Evolutionary conservation across 2,888 invertebrate genomes (phyloP).

Genomic region (Mesochorus sp.): DNA sequence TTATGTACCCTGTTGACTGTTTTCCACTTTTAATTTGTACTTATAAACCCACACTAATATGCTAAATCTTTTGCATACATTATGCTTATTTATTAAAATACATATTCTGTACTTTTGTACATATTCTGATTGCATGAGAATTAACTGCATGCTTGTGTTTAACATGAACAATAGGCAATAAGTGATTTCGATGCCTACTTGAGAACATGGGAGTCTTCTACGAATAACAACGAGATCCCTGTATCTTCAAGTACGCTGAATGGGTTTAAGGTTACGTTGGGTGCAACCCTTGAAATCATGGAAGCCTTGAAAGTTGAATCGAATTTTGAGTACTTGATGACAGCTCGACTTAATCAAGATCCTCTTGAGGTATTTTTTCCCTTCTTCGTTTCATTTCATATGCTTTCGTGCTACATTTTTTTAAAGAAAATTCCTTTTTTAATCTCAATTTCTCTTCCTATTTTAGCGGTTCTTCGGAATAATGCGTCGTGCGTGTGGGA

Average conservation of each 20-base stretch:
- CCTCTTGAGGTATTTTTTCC: constrained; percentile 9
- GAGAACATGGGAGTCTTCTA: neutral
- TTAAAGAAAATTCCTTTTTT: too few species aligned
- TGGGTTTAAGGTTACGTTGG: constrained; percentile 12
- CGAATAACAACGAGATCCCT: neutral
- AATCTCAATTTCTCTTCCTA: too few species aligned
- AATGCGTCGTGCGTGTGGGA: constrained; percentile 59
- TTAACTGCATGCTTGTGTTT: neutral
- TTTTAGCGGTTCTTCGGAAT: constrained; percentile 63
- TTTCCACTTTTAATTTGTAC: neutral
- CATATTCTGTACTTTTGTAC: too few species aligned
- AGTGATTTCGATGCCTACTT: constrained; percentile 13
- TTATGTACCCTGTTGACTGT: neutral
- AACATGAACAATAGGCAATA: neutral
- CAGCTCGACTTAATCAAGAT: constrained; percentile 13
- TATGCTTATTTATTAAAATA: too few species aligned
- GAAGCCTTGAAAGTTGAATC: neutral
- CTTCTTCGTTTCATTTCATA: too few species aligned
- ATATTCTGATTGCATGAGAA: neutral
- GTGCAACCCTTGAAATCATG: neutral
- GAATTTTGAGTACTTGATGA: neutral
- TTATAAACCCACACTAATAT: neutral
- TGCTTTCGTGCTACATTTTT: too few species aligned
- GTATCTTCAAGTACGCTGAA: neutral
- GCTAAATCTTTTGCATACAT: too few species aligned